Percentiles rank a stretch among this genome's conserved stretches.
These are phyloP conservation scores for Pocillopora grandis DNA, from an alignment of 92 coral and sea anemone species.

Conservation along the genomic window DNA sequence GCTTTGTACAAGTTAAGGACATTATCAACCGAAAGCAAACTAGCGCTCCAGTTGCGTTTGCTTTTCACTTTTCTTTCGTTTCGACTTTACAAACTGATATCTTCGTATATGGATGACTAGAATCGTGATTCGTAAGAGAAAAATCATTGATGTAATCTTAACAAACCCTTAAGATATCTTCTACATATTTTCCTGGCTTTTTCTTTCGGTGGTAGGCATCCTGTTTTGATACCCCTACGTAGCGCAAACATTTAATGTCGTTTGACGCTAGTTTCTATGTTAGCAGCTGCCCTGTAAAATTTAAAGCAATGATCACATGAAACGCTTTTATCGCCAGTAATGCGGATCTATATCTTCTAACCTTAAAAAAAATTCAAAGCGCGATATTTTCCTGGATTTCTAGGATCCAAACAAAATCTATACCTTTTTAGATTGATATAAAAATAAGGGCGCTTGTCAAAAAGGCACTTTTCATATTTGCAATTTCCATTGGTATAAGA, in stretches of 20 bases:
- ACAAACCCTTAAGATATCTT: background rate
- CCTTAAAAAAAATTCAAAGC: background rate
- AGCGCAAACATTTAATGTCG: background rate
- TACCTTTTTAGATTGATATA: background rate
- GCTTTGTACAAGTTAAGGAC: conserved; percentile 16
- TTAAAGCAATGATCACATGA: background rate
- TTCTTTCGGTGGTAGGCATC: background rate
- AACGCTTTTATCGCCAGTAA: background rate
- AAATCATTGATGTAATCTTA: background rate
- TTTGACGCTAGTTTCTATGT: background rate
- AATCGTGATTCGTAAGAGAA: background rate
- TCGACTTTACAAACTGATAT: background rate
- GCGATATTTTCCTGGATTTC: background rate
- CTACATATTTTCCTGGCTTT: background rate
- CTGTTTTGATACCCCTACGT: background rate
- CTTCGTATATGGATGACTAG: background rate
- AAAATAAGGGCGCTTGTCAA: background rate
- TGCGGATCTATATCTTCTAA: background rate
- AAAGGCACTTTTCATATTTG: background rate
- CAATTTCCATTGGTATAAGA: background rate
- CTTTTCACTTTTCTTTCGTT: conserved; percentile 12
- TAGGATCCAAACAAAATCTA: too few species aligned
- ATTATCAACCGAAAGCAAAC: conserved; percentile 6
- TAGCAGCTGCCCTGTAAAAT: background rate
- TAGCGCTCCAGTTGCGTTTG: background rate